Evolutionary conservation across 2,797 vertebrate species (phyloP), one percentile per base, ranked within the genome.

Genomic region (Rhinophrynus dorsalis): DNA sequence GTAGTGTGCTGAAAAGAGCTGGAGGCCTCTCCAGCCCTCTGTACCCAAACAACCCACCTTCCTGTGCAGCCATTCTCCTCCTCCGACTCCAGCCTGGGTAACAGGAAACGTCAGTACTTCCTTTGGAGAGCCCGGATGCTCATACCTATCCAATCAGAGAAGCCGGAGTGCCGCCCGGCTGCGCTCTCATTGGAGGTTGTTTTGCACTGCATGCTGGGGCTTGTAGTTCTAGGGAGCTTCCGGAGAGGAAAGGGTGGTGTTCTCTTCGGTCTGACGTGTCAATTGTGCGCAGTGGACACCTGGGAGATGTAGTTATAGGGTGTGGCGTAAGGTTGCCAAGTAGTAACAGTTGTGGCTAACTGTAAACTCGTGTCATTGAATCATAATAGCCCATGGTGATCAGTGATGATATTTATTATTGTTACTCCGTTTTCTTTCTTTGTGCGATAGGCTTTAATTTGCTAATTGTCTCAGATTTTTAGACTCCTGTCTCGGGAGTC

Each of bases 31-130:
- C 57, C 5, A 3, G 10, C 30, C 20, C n/a, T n/a, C n/a, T n/a
- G n/a, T n/a, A n/a, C n/a, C 37, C 68, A 50, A 45, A 29, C 69
- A 6, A 86, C 88, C 79, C 71, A 90, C 89, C 89, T 88, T 87
- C 88, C 83, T 85, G 80, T 78, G 89, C 86, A 79, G 89, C 89
- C 89, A 91, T 91, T 76, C 86, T 86, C 80, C 37, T 79, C 75
- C 81, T 83, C 82, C 76, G 72, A 80, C 79, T 84, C 82, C 75
- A 75, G 78, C 80, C 76, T 83, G 63, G 62, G 76, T n/a, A n/a
- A n/a, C 27, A 58, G 23, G 37, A 59, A 52, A 72, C 61, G 52
- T 65, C 61, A 65, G 24, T 23, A 33, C 61, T 58, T 72, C 69
- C 61, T 65, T 33, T 44, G n/a, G 17, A 42, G 6, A 69, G 75